These are phyloP conservation scores for Tanytarsus gracilentus DNA, from an alignment of 2,888 invertebrate species.

Conservation along the genomic window DNA sequence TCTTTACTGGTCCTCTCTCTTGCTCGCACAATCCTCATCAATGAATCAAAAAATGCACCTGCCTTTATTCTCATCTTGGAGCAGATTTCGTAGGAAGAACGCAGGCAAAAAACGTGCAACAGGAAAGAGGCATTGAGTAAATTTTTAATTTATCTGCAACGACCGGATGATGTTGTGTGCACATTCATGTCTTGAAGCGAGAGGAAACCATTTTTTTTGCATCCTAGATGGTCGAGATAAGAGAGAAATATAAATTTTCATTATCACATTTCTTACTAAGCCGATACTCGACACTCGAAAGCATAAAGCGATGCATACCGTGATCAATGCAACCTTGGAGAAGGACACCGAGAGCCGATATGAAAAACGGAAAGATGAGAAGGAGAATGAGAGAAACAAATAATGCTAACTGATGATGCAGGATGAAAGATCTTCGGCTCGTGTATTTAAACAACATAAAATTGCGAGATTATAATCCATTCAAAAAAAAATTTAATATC, in stretches of 20 bases:
- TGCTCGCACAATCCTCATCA: no score
- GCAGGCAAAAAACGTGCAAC: no score
- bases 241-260: no score
- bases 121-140: no score
- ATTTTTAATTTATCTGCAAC: no score
- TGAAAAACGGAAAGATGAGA: background rate
- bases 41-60: constrained; percentile 18
- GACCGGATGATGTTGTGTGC: no score
- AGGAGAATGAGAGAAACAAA: background rate
- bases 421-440: background rate
- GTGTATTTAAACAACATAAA: background rate
- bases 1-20: no score
- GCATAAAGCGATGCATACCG: background rate
- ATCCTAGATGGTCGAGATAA: no score
- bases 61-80: background rate
- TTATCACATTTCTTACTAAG: no score
- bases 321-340: constrained; percentile 13
- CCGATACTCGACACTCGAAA: no score
- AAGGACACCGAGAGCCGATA: constrained; percentile 12
- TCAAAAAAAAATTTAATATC: background rate
- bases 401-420: background rate
- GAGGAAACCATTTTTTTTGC: background rate
- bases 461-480: background rate
- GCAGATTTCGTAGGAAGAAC: no score
- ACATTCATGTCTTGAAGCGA: no score